Percentiles rank a stretch among this genome's conserved stretches.
Conservation (phyloP, 2,113 vertebrate genomes). For the Gymnorhina tibicen region DNA sequence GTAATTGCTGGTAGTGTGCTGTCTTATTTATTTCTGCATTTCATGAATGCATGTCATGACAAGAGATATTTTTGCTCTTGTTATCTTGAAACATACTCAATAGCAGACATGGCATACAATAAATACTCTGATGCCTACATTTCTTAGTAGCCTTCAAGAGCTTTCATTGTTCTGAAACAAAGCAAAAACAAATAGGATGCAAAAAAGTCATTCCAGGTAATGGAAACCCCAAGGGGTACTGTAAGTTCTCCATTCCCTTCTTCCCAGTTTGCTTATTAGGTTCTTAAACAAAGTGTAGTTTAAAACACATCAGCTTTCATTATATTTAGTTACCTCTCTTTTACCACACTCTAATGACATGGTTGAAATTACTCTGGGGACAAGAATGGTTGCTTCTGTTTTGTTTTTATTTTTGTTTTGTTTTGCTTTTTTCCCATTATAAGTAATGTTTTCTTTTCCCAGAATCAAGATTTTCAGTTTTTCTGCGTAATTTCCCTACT, state of each 20-base stretch:
- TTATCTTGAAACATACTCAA: neutral
- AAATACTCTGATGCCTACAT: neutral
- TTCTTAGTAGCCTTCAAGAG: neutral
- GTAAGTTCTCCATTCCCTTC: neutral
- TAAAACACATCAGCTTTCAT: neutral
- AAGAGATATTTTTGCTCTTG: neutral
- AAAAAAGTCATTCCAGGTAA: neutral
- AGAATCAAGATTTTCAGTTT: neutral
- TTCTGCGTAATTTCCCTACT: neutral
- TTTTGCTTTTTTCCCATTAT: neutral
- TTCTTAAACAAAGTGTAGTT: neutral
- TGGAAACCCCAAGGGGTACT: neutral
- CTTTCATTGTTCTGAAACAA: neutral
- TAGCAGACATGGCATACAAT: neutral
- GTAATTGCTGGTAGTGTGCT: neutral
- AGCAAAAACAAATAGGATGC: neutral
- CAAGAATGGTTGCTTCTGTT: neutral
- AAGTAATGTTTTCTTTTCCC: neutral
- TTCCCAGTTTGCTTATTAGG: neutral
- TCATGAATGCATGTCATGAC: neutral
- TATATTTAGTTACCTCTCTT: neutral
- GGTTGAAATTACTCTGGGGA: neutral
- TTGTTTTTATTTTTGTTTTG: neutral
- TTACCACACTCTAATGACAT: neutral
- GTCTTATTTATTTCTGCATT: neutral